phyloP scores from a whole-genome alignment of 2,113 vertebrate species.

The Hippolais icterina region DNA sequence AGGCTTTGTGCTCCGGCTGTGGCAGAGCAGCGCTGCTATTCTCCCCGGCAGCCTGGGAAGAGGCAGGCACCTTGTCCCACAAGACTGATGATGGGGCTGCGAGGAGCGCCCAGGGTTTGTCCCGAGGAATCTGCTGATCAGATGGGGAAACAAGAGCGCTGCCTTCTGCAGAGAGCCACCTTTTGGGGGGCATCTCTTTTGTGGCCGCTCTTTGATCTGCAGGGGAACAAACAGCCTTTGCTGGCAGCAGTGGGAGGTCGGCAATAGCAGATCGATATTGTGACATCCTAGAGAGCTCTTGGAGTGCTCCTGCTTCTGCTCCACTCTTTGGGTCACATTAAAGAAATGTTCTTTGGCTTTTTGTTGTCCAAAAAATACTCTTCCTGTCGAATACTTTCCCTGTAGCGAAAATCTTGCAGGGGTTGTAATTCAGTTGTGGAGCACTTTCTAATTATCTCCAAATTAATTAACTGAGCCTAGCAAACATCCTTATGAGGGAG shows the following conservation, averaged over 20 bases:
- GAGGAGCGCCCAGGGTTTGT: constrained; percentile 64
- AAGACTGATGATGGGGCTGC: constrained; percentile 81
- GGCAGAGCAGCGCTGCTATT: constrained; percentile 70
- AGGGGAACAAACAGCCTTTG: constrained; percentile 43
- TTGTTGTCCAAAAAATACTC: neutral
- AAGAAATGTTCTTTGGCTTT: neutral
- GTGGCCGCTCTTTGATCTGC: constrained; percentile 55
- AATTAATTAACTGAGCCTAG: neutral
- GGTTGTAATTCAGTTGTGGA: neutral
- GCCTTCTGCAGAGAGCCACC: constrained; percentile 56
- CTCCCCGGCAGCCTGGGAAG: constrained; percentile 80
- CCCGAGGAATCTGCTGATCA: constrained; percentile 79
- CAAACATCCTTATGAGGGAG: neutral
- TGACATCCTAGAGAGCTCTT: neutral
- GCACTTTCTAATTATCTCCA: neutral
- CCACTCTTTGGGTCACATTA: neutral
- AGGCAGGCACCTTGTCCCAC: constrained; percentile 80
- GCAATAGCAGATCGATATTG: neutral
- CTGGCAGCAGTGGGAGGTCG: constrained; percentile 12
- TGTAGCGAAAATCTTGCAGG: neutral
- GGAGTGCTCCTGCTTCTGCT: neutral
- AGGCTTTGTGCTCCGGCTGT: constrained; percentile 59
- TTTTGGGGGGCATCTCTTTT: constrained; percentile 39
- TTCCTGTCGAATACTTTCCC: neutral
- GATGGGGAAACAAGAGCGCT: constrained; percentile 76